These are phyloP conservation scores for Micoletzkya japonica DNA, from an alignment of 2,888 invertebrate species.

Conservation along the genomic window DNA sequence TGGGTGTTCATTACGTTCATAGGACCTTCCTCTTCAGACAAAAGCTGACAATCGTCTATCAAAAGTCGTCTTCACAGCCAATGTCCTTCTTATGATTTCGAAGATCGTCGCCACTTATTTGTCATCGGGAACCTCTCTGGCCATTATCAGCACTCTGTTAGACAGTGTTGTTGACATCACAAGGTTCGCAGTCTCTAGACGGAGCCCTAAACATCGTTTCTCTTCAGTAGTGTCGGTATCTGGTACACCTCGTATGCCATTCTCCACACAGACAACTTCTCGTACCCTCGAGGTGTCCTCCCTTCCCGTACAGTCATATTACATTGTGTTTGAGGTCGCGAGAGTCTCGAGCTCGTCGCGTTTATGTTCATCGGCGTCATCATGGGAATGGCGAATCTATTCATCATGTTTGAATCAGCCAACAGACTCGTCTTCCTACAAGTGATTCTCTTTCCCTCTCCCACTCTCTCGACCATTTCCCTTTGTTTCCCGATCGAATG, in stretches of 20 bases:
- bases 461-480: neutral
- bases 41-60: conserved; percentile 29
- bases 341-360: conserved; percentile 31
- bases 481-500: neutral
- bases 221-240: conserved; percentile 34
- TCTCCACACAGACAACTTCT: conserved; percentile 32
- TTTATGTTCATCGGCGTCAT: conserved; percentile 34
- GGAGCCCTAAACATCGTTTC: neutral
- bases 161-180: conserved; percentile 39
- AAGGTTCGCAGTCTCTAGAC: conserved; percentile 21
- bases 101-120: conserved; percentile 32
- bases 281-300: conserved; percentile 23
- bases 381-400: conserved; percentile 37
- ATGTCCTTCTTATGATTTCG: conserved; percentile 30
- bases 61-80: conserved; percentile 30
- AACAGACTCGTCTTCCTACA: conserved; percentile 21
- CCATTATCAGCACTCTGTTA: conserved; percentile 35
- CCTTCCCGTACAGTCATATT: neutral
- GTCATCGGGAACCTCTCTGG: conserved; percentile 33
- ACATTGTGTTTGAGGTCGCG: conserved; percentile 22
- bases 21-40: conserved; percentile 27
- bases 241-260: conserved; percentile 35
- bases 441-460: conserved; percentile 12
- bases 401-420: conserved; percentile 31
- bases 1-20: neutral